Evolutionary conservation across 2,888 invertebrate genomes (phyloP), one percentile per base, ranked within the genome.

Genomic region (Melipona bicolor): DNA sequence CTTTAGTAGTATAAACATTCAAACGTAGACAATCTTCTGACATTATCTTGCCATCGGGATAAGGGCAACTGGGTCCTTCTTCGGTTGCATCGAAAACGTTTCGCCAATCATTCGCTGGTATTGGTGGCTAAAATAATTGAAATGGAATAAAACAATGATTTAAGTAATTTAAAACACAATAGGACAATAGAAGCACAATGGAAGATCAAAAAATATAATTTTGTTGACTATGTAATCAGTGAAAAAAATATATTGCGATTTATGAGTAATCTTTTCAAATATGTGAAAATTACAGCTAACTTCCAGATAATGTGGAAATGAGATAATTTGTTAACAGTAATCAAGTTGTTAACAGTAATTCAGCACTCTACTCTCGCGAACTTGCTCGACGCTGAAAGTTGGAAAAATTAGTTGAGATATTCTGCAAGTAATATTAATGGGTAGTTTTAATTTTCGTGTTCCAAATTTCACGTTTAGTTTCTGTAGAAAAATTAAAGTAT

Each of bases 1-100:
- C 95, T 90, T 95, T 95, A 86, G 89, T 95, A 0, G 96, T 95
- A 87, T 96, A 97, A 0, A 97, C 96, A 87, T 97, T 97, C 73
- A 97, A 90, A 21, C 95, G 95, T 1, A 97, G 95, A 88, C 97
- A 97, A 91, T 97, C 96, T 88, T 97, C 97, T 32, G 96, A 95
- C 68, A 95, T 89, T 83, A 92, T 88, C 9, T 36, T 43, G 2
- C n/a, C 87, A 19, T 94, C 92, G 0, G 94, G 93, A 80, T 95
- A 95, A 0, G 96, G 96, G 80, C 96, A 96, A 59, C 96, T 95
- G 0, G 96, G 96, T 0, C 96, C 96, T 79, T 96, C 96, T 75
- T 94, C 90, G 2, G 95, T 95, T 0, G 96, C 96, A 90, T 96
- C 95, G 69, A 96, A 95, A 21, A 95, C 93, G 4, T 92, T 94